Evolutionary conservation across 2,888 invertebrate species (phyloP).

Genomic region (Pristionchus fissidentatus): DNA sequence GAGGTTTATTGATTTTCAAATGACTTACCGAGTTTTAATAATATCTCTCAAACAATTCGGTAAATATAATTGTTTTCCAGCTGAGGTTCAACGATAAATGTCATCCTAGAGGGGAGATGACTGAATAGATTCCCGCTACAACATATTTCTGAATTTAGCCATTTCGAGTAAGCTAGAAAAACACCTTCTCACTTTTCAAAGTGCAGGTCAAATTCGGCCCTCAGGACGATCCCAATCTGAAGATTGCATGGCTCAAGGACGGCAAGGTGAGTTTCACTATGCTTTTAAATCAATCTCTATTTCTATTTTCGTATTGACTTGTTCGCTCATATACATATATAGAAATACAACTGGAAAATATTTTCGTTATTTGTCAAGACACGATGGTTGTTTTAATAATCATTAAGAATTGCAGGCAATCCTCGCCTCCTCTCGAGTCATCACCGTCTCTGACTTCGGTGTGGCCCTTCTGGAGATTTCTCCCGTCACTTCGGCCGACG

Average conservation of each 20-base stretch:
- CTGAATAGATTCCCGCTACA: not conserved
- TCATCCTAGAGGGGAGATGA: not conserved
- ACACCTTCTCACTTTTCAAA: too few species aligned
- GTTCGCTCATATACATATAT: too few species aligned
- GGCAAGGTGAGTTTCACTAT: slow-evolving; percentile 57
- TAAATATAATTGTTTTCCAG: too few species aligned
- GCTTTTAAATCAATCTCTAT: not conserved
- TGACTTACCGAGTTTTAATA: too few species aligned
- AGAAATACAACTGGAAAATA: too few species aligned
- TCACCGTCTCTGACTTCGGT: slow-evolving; percentile 69
- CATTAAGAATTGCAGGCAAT: slow-evolving; percentile 53
- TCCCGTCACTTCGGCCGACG: slow-evolving; percentile 90
- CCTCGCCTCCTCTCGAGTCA: slow-evolving; percentile 68
- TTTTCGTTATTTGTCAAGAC: too few species aligned
- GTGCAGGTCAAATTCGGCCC: slow-evolving; percentile 68
- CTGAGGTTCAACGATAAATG: too few species aligned
- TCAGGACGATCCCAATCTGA: slow-evolving; percentile 72
- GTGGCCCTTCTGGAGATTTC: slow-evolving; percentile 91
- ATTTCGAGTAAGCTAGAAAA: too few species aligned
- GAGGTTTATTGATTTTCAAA: too few species aligned
- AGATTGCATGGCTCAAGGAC: slow-evolving; percentile 72
- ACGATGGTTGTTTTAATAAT: not conserved
- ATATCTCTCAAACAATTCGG: too few species aligned
- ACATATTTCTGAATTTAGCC: too few species aligned
- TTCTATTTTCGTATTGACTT: not conserved